Percentiles rank a stretch among this genome's conserved stretches.
phyloP scores from a whole-genome alignment of 2,113 vertebrate species.

The Amphiprion ocellaris region DNA sequence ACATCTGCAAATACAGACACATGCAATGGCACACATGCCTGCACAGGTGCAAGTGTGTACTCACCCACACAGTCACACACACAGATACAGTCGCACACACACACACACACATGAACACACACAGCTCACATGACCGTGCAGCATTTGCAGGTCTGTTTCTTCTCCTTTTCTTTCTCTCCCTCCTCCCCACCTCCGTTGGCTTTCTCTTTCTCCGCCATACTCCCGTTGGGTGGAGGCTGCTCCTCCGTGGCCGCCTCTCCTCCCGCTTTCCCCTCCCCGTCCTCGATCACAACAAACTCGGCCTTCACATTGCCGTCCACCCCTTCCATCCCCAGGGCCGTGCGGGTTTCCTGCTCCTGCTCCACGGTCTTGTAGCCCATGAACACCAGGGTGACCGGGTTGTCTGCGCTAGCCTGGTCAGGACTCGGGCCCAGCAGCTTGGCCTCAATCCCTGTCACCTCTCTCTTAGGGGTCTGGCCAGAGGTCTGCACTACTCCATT shows the following conservation, averaged over 20 bases:
- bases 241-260: constrained; percentile 78
- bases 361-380: constrained; percentile 98
- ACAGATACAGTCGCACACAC: constrained; percentile 3
- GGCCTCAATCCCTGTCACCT: constrained; percentile 90
- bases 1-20: constrained; percentile 64
- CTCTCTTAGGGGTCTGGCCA: constrained; percentile 84
- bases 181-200: constrained; percentile 87
- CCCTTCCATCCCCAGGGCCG: constrained; percentile 88
- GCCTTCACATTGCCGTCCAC: constrained; percentile 91
- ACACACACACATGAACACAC: constrained; percentile 25
- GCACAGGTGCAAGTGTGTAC: constrained; percentile 44
- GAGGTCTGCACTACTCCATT: constrained; percentile 88
- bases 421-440: constrained; percentile 85
- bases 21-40: constrained; percentile 58
- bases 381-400: constrained; percentile 97
- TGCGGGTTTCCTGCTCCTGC: constrained; percentile 92
- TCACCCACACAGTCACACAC: constrained; percentile 8
- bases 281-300: constrained; percentile 94
- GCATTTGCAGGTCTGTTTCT: constrained; percentile 95
- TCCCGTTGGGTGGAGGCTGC: constrained; percentile 90
- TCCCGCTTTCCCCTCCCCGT: constrained; percentile 86
- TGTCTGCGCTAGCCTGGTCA: constrained; percentile 89
- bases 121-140: constrained; percentile 93
- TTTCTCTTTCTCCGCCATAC: constrained; percentile 83
- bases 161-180: constrained; percentile 80